Evolutionary conservation across 2,797 vertebrate genomes (phyloP).

Genomic region (Poeciliopsis gracilis): DNA sequence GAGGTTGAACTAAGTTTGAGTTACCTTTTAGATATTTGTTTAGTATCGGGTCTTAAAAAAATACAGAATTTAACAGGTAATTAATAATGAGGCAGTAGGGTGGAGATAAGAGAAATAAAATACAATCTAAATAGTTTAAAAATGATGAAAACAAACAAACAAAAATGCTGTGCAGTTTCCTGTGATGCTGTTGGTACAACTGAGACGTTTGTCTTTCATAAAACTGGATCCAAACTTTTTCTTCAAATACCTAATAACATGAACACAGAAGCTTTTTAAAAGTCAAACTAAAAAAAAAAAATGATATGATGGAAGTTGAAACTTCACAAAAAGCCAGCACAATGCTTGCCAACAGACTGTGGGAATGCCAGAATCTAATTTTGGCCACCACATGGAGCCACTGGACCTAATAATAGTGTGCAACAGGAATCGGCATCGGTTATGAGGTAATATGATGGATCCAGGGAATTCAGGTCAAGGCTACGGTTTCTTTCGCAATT

Average conservation of each 20-base stretch:
- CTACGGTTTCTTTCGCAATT: constrained; percentile 43
- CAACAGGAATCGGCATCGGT: constrained; percentile 39
- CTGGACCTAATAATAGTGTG: constrained; percentile 55
- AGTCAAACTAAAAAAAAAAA: not conserved
- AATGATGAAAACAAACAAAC: not conserved
- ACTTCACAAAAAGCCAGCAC: constrained; percentile 24
- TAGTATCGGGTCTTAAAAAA: not conserved
- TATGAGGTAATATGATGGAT: constrained; percentile 76
- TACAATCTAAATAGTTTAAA: not conserved
- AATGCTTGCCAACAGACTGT: constrained; percentile 54
- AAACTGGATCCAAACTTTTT: constrained; percentile 13
- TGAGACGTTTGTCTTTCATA: not conserved
- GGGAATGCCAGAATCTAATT: constrained; percentile 62
- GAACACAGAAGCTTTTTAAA: not conserved
- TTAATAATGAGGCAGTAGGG: not conserved
- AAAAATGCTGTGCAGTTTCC: not conserved
- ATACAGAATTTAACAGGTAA: not conserved
- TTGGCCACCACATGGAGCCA: constrained; percentile 54
- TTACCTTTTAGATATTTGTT: not conserved
- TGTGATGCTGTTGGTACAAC: not conserved
- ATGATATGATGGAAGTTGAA: constrained; percentile 27
- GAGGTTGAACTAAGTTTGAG: not conserved
- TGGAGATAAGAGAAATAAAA: not conserved
- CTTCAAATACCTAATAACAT: constrained; percentile 17
- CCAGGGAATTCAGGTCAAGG: constrained; percentile 51